Evolutionary conservation across 2,888 invertebrate genomes (phyloP), one percentile per base, ranked within the genome.

Genomic region (Agriotes lineatus): DNA sequence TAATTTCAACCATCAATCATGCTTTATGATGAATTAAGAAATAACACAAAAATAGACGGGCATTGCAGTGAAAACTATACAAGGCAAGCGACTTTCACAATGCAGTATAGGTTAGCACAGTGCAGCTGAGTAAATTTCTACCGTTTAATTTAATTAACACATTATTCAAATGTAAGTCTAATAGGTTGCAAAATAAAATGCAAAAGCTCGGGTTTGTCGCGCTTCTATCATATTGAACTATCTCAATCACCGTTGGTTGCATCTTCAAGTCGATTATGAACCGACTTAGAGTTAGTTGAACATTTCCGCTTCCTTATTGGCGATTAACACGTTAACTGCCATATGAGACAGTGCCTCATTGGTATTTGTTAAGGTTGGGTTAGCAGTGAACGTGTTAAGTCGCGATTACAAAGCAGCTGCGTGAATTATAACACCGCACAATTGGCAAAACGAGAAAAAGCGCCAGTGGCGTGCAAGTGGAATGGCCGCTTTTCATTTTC

Each of bases 51-150:
- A 68, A 61, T 65, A 62, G 67, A 59, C 67, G 64, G 63, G 20
- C 42, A 75, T 71, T 52, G 52, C 52, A 52, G 52, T 73, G 72
- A 80, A 79, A 79, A 79, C 74, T 74, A n/a, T n/a, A 75, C 78
- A 80, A 80, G 79, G 79, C 70, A 74, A 79, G 74, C 79, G 76
- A 80, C 81, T 81, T 80, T 81, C 81, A 80, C 81, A 75, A 72
- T 35, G 25, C 18, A 30, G 14, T n/a, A 12, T 57, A 35, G 57
- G 35, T 19, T 12, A 50, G 30, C 33, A 10, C 18, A 33, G 33
- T 14, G 14, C 33, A 52, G 33, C 52, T 52, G 25, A 48, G 22
- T 12, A 22, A 48, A 48, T 48, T 48, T 48, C 48, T 48, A 48
- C 12, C 22, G 12, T 48, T 48, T 22, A 12, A 48, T n/a, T 48